Evolutionary conservation across 2,113 vertebrate species (phyloP).

Genomic region (Cochlearius cochlearius): DNA sequence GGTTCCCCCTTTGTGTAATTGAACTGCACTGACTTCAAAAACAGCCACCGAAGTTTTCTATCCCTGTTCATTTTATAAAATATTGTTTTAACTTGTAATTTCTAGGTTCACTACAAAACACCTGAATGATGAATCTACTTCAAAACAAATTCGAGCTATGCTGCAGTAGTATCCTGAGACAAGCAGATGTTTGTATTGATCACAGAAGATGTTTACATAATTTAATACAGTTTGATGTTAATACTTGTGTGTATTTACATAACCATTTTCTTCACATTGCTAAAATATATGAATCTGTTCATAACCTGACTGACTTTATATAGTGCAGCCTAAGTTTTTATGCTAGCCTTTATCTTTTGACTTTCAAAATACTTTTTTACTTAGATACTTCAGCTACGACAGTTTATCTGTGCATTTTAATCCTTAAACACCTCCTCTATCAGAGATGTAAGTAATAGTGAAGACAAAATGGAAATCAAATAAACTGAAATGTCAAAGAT

Average conservation of each 20-base stretch:
- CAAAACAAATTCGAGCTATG: constrained; percentile 97
- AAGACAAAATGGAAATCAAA: constrained; percentile 30
- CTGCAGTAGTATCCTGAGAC: constrained; percentile 86
- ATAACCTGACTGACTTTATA: constrained; percentile 77
- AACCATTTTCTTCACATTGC: constrained; percentile 82
- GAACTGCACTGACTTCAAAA: not conserved
- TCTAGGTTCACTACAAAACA: constrained; percentile 98
- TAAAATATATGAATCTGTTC: constrained; percentile 76
- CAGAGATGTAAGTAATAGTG: constrained; percentile 29
- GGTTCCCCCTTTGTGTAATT: not conserved
- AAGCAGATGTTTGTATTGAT: constrained; percentile 90
- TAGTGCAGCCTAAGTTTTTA: constrained; percentile 77
- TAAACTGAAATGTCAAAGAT: not conserved
- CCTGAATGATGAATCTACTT: constrained; percentile 97
- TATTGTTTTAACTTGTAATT: constrained; percentile 15
- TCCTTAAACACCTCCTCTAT: constrained; percentile 35
- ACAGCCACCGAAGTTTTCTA: not conserved
- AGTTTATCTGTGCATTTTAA: constrained; percentile 57
- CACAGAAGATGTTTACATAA: constrained; percentile 99
- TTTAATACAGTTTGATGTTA: constrained; percentile 97
- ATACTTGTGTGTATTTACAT: constrained; percentile 93
- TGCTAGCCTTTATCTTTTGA: constrained; percentile 76
- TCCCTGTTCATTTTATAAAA: not conserved
- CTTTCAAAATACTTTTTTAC: constrained; percentile 64
- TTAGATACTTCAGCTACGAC: constrained; percentile 46